These are phyloP conservation scores for Notarius lentiginosus DNA, from an alignment of 2,113 vertebrate species.

Conservation along the genomic window DNA sequence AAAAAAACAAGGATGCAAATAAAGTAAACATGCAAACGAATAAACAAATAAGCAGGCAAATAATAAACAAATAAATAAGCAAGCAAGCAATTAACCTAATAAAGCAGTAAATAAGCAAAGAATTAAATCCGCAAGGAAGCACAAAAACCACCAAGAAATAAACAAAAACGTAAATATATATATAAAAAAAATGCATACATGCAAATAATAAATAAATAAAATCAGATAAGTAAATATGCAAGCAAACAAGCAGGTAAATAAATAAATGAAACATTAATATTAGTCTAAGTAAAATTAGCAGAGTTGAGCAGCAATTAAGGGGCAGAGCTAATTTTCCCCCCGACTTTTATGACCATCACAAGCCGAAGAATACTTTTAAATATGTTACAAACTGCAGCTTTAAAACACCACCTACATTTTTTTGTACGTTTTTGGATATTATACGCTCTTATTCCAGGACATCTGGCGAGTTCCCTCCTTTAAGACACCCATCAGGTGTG, in stretches of 20 bases:
- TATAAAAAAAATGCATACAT: background rate
- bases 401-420: background rate
- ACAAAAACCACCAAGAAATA: background rate
- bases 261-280: background rate
- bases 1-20: no score
- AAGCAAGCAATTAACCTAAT: background rate
- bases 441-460: background rate
- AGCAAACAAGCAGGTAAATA: background rate
- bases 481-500: no score
- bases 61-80: background rate
- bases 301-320: background rate
- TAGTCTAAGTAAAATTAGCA: background rate
- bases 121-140: background rate
- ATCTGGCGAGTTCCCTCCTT: background rate
- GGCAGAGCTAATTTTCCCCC: background rate
- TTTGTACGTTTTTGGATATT: no score
- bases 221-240: background rate
- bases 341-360: background rate
- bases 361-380: background rate
- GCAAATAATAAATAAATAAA: background rate
- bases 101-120: background rate
- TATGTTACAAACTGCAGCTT: background rate
- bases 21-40: background rate
- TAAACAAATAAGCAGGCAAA: background rate
- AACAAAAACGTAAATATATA: background rate